Conservation (phyloP, 1,140 invertebrate species). For the Augochlora pura region DNA sequence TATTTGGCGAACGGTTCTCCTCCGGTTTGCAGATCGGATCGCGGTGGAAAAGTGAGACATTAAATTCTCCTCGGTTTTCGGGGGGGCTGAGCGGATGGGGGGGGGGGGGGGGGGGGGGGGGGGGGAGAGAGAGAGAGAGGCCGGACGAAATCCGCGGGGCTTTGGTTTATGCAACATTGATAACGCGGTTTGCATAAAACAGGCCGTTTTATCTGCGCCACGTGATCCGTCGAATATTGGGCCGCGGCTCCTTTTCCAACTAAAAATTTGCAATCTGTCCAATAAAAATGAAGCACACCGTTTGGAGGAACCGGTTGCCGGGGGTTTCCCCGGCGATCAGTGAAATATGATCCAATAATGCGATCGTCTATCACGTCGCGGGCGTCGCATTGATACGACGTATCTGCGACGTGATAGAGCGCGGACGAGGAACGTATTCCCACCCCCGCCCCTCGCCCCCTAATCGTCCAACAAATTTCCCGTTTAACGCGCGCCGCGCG, state of each 20-base stretch:
- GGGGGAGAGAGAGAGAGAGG: too few relatives aligned
- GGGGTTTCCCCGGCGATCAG: background rate
- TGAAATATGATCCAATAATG: conserved; percentile 50
- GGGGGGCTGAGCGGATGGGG: too few relatives aligned
- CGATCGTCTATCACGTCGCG: conserved; percentile 41
- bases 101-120: too few relatives aligned
- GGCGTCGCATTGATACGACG: conserved; percentile 40
- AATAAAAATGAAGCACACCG: conserved; percentile 47
- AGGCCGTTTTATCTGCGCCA: conserved; percentile 12
- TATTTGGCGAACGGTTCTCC: too few relatives aligned
- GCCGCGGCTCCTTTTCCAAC: background rate
- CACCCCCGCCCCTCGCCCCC: too few relatives aligned
- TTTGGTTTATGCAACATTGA: conserved; percentile 11
- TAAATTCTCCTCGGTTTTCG: background rate
- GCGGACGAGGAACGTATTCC: conserved; percentile 12
- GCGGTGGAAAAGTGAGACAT: background rate
- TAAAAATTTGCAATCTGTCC: conserved; percentile 42
- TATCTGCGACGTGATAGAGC: conserved; percentile 27
- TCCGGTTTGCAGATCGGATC: too few relatives aligned
- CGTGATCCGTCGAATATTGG: conserved; percentile 4
- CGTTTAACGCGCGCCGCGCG: conserved; percentile 20
- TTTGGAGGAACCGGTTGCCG: conserved; percentile 4
- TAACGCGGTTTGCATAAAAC: conserved; percentile 33
- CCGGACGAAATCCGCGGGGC: background rate
- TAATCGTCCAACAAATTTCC: conserved; percentile 40